phyloP scores from a whole-genome alignment of 2,888 invertebrate genomes.

The Ectemnius continuus region DNA sequence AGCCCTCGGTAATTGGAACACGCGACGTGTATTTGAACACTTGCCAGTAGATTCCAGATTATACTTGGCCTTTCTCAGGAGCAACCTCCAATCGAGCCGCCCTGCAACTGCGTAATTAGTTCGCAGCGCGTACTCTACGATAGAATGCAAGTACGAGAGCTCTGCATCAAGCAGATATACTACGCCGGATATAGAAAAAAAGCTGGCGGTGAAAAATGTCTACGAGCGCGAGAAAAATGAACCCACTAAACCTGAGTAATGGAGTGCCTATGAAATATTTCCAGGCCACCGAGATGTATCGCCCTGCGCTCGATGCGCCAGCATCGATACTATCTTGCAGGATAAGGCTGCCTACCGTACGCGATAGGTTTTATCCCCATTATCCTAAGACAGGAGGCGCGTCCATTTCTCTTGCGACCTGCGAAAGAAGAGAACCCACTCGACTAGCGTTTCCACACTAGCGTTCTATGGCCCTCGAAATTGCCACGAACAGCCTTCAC shows the following conservation, averaged over 20 bases:
- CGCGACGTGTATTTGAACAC: conserved; percentile 27
- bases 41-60: background rate
- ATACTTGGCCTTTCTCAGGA: background rate
- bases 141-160: too few relatives aligned
- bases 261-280: conserved; percentile 34
- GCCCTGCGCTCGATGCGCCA: background rate
- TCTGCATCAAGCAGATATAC: too few relatives aligned
- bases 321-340: conserved; percentile 17
- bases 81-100: background rate
- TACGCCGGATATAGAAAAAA: background rate
- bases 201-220: conserved; percentile 10
- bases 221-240: conserved; percentile 28
- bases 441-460: background rate
- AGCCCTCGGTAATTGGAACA: conserved; percentile 39
- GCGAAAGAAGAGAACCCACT: background rate
- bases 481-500: too few relatives aligned
- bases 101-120: too few relatives aligned
- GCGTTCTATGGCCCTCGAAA: too few relatives aligned
- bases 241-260: conserved; percentile 36
- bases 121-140: too few relatives aligned
- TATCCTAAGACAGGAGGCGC: background rate
- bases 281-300: conserved; percentile 26
- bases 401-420: background rate
- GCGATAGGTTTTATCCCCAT: conserved; percentile 26
- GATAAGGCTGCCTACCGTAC: background rate